Evolutionary conservation across 2,797 vertebrate species (phyloP), one percentile per base, ranked within the genome.

Genomic region (Mormyrus hasselquistii): DNA sequence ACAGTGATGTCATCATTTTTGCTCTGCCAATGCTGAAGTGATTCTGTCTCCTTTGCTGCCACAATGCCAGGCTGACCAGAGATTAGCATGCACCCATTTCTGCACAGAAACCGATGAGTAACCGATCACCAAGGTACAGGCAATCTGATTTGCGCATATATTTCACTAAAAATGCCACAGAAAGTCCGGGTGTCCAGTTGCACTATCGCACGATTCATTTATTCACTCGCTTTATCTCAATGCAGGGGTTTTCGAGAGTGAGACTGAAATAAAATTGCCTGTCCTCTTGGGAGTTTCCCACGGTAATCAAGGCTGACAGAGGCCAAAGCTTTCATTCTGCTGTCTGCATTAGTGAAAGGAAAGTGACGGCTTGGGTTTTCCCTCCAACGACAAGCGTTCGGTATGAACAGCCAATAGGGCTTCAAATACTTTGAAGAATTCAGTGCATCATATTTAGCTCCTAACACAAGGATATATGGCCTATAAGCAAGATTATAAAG

Each of bases 261-360:
- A 73, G 41, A 69, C 38, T 8, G 79, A 85, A 57, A 34, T 57
- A 19, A 38, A 59, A 38, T 34, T 87, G 69, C 82, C 82, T 25
- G 10, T 89, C 41, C 38, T 47, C 86, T 87, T 2, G 34, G 14
- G 73, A 19, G 25, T 34, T 88, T 25, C 84, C 82, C 25, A 19
- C 29, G 76, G 76, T 89, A 65, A 89, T 89, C 41, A 69, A 76
- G 47, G 49, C 83, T 89, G 88, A 85, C 88, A 65, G 88, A 62
- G 82, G 88, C 38, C 50, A 65, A 0, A 25, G 53, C 12, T 47
- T 89, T 53, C 57, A 44, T 65, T 44, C 52, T 34, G 76, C 22
- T 62, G 22, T 86, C 88, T 34, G 14, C 57, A 44, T 22, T 38
- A 22, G 88, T 22, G n/a, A 52, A 65, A 69, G 57, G 4, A 52